These are phyloP conservation scores for Ariolimax columbianus DNA, from an alignment of 2,888 invertebrate species.

Conservation along the genomic window DNA sequence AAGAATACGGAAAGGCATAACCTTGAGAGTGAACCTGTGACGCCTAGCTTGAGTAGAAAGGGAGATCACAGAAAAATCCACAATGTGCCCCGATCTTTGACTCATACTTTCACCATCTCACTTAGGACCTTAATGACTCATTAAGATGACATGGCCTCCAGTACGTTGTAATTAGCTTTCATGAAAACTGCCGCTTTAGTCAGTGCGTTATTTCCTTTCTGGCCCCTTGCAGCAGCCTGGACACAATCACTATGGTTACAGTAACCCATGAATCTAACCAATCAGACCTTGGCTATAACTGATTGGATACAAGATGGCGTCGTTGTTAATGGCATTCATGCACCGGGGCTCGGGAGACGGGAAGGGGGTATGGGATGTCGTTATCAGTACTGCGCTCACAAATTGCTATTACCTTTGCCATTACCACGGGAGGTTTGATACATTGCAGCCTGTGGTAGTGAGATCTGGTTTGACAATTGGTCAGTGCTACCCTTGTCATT, in stretches of 20 bases:
- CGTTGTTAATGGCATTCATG: not conserved
- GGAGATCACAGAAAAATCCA: no score
- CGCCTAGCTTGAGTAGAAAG: no score
- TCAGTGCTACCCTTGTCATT: not conserved
- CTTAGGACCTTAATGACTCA: constrained; percentile 4
- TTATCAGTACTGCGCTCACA: not conserved
- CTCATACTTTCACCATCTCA: no score
- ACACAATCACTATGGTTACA: not conserved
- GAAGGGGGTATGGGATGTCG: not conserved
- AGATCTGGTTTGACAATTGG: not conserved
- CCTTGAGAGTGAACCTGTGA: no score
- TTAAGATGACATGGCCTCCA: not conserved
- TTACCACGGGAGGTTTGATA: not conserved
- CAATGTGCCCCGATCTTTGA: no score
- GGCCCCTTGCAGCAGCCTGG: not conserved
- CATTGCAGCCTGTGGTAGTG: not conserved
- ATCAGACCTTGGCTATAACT: not conserved
- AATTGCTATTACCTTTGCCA: not conserved
- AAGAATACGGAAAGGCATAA: no score
- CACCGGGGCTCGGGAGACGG: not conserved
- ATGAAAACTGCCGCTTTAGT: not conserved
- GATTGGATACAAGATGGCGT: not conserved
- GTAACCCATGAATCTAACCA: not conserved
- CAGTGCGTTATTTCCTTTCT: constrained; percentile 20
- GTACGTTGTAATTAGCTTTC: not conserved